phyloP scores from a whole-genome alignment of 2,888 invertebrate genomes.

The Lissonota sp. region DNA sequence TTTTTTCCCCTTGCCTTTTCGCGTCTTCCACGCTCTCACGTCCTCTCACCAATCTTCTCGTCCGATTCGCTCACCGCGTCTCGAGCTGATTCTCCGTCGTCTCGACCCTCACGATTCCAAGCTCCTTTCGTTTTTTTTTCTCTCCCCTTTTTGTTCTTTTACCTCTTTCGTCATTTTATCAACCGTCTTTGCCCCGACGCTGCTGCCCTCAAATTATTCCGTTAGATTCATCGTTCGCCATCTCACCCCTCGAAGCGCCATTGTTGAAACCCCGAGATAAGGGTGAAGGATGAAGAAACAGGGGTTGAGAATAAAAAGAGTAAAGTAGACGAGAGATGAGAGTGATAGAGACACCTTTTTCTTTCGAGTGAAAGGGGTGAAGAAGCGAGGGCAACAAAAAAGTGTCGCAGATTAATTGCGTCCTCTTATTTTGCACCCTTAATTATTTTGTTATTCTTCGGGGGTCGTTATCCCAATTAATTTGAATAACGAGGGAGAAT shows the following conservation, averaged over 20 bases:
- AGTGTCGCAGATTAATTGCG: conserved; percentile 43
- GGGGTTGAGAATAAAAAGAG: neutral
- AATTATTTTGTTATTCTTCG: conserved; percentile 40
- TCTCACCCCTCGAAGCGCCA: conserved; percentile 46
- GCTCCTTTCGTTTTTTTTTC: conserved; percentile 41
- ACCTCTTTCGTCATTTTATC: conserved; percentile 43
- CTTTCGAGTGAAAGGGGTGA: conserved; percentile 51
- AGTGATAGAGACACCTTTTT: conserved; percentile 33
- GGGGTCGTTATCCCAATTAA: conserved; percentile 30
- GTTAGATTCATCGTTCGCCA: conserved; percentile 29
- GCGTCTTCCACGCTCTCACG: conserved; percentile 44
- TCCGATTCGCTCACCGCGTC: conserved; percentile 26
- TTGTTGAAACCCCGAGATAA: conserved; percentile 37
- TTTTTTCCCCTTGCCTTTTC: conserved; percentile 5
- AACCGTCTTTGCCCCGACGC: conserved; percentile 31
- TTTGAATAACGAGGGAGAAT: conserved; percentile 14
- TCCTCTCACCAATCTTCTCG: conserved; percentile 52
- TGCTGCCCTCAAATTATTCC: conserved; percentile 60
- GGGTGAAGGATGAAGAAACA: conserved; percentile 33
- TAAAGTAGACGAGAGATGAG: conserved; percentile 11
- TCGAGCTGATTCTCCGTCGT: conserved; percentile 14
- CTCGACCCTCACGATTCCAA: conserved; percentile 59
- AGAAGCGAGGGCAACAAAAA: conserved; percentile 29
- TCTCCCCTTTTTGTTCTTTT: conserved; percentile 6
- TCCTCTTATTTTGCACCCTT: conserved; percentile 3